Evolutionary conservation across 2,113 vertebrate species (phyloP).

Genomic region (Meriones unguiculatus): DNA sequence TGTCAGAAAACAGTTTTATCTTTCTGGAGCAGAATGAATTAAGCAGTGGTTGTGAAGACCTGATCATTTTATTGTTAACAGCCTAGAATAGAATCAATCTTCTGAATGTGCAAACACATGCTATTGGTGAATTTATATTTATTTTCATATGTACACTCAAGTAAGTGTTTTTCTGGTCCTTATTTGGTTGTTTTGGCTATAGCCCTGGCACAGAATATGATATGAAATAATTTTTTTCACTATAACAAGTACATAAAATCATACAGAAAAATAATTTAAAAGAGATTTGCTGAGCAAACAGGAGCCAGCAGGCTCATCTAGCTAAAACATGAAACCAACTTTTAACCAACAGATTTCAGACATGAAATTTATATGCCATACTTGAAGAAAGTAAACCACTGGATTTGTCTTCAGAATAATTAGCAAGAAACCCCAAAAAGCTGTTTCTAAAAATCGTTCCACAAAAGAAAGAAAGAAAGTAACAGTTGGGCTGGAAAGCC

Average conservation of each 20-base stretch:
- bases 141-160: conserved; percentile 30
- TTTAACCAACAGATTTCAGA: conserved; percentile 33
- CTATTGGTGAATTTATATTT: neutral
- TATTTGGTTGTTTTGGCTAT: conserved; percentile 15
- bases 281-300: conserved; percentile 23
- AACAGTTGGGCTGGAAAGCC: neutral
- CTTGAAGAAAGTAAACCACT: neutral
- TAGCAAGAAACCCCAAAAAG: neutral
- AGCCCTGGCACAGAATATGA: neutral
- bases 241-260: neutral
- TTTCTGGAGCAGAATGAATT: conserved; percentile 35
- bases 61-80: conserved; percentile 3
- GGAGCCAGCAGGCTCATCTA: neutral
- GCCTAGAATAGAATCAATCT: neutral
- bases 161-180: conserved; percentile 19
- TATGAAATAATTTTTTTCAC: neutral
- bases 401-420: neutral
- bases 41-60: neutral
- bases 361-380: neutral
- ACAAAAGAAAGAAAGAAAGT: conserved; percentile 29
- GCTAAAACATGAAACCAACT: neutral
- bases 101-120: conserved; percentile 3
- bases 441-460: neutral
- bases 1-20: conserved; percentile 8
- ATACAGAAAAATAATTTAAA: neutral